Percentiles rank a stretch among this genome's conserved stretches.
These are phyloP conservation scores for Stichopus horrens DNA, from an alignment of 53 echinoderm and acorn worm species.

Conservation along the genomic window DNA sequence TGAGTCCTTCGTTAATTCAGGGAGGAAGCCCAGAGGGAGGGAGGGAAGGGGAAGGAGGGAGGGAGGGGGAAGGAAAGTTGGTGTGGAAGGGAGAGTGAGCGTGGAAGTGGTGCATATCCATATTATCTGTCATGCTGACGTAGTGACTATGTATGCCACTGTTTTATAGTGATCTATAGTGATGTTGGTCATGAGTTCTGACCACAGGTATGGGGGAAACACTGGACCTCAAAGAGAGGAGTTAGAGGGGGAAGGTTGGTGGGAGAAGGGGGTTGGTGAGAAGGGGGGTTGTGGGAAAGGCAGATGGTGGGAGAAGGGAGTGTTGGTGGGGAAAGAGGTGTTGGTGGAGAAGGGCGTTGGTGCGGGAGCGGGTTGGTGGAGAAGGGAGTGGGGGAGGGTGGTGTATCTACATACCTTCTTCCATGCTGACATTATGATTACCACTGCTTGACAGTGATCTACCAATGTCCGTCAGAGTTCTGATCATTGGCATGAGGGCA, in stretches of 20 bases:
- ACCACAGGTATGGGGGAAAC: too few species aligned
- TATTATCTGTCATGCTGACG: too few species aligned
- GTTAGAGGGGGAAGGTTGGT: background rate
- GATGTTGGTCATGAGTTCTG: too few species aligned
- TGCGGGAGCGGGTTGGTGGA: background rate
- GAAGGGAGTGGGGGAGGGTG: background rate
- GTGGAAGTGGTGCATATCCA: too few species aligned
- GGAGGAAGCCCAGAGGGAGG: too few species aligned
- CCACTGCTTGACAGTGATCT: conserved; percentile 74
- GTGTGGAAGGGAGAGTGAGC: too few species aligned
- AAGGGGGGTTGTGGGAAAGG: background rate
- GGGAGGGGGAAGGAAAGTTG: too few species aligned
- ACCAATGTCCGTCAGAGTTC: conserved; percentile 87
- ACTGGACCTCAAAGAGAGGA: background rate
- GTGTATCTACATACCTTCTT: conserved; percentile 60
- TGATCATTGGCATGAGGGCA: conserved; percentile 79
- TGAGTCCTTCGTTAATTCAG: too few species aligned
- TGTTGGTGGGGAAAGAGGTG: background rate
- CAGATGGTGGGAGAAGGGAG: background rate
- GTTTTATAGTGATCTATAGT: too few species aligned
- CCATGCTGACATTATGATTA: conserved; percentile 71
- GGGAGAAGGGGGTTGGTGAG: background rate
- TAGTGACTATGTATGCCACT: too few species aligned
- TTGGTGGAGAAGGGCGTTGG: background rate
- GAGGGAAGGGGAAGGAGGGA: too few species aligned